Conservation (phyloP, 2,797 vertebrate genomes). For the Phataginus tetradactyla region DNA sequence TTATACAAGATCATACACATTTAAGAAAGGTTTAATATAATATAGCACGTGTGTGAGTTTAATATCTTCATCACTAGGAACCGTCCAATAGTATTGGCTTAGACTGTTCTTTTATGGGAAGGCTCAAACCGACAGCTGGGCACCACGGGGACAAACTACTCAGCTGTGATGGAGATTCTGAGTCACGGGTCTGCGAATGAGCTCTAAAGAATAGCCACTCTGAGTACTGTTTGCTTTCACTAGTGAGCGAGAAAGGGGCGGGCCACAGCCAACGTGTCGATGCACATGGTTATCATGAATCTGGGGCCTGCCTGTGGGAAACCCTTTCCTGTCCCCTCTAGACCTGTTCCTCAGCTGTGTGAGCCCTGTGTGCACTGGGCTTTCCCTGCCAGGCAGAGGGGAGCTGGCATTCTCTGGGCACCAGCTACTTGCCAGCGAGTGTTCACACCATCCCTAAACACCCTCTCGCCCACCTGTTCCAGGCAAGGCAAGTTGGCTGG, state of each 20-base stretch:
- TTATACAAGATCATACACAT: neutral
- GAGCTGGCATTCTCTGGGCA: neutral
- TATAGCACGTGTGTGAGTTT: neutral
- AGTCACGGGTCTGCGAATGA: neutral
- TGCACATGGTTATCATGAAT: neutral
- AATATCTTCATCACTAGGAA: neutral
- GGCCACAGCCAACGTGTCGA: too few relatives aligned
- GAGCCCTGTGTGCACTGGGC: rapidly evolving
- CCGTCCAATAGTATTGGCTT: neutral
- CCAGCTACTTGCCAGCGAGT: neutral
- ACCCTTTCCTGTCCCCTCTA: neutral
- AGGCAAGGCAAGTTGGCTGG: neutral
- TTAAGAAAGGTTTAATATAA: neutral
- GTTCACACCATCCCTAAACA: neutral
- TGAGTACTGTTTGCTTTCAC: neutral
- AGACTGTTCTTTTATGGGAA: neutral
- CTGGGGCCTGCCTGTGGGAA: rapidly evolving
- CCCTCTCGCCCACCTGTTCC: neutral
- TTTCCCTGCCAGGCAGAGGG: neutral
- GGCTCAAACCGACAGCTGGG: neutral
- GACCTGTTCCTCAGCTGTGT: rapidly evolving
- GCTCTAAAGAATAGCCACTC: neutral
- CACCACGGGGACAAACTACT: neutral
- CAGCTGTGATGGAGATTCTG: neutral
- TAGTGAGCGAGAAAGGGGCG: neutral